A percentile compares a stretch with the other conserved stretches of the same genome.
Conservation (phyloP, 2,888 invertebrate genomes). For the Apomyelois bistriatella region DNA sequence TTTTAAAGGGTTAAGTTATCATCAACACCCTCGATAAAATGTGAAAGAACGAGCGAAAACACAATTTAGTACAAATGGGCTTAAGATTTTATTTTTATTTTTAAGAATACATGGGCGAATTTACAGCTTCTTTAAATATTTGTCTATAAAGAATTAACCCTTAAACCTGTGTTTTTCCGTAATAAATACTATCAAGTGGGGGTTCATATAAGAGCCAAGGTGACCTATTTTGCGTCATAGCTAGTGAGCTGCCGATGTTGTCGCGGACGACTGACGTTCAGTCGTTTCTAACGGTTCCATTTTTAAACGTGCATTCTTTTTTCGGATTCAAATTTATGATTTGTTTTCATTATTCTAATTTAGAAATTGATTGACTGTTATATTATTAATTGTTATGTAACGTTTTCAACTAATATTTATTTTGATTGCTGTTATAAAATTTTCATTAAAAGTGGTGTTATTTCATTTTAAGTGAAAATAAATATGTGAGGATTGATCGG, state of each 20-base stretch:
- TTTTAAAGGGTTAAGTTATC: too few relatives aligned
- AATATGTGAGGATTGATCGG: slow-evolving; percentile 22
- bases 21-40: too few relatives aligned
- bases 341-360: not conserved
- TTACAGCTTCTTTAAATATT: too few relatives aligned
- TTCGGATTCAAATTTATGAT: not conserved
- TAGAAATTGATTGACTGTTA: not conserved
- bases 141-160: too few relatives aligned
- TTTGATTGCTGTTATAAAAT: not conserved
- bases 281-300: not conserved
- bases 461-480: slow-evolving; percentile 10
- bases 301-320: not conserved
- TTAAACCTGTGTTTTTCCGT: not conserved
- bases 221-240: slow-evolving; percentile 71
- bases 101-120: too few relatives aligned
- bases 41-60: too few relatives aligned
- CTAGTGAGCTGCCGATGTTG: slow-evolving; percentile 38
- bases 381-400: too few relatives aligned
- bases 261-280: slow-evolving; percentile 9
- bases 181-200: slow-evolving; percentile 37
- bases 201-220: slow-evolving; percentile 53
- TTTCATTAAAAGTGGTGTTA: not conserved
- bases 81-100: not conserved
- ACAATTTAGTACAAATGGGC: too few relatives aligned
- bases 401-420: too few relatives aligned